Evolutionary conservation across 2,888 invertebrate species (phyloP).

Genomic region (Mylabris sibirica): DNA sequence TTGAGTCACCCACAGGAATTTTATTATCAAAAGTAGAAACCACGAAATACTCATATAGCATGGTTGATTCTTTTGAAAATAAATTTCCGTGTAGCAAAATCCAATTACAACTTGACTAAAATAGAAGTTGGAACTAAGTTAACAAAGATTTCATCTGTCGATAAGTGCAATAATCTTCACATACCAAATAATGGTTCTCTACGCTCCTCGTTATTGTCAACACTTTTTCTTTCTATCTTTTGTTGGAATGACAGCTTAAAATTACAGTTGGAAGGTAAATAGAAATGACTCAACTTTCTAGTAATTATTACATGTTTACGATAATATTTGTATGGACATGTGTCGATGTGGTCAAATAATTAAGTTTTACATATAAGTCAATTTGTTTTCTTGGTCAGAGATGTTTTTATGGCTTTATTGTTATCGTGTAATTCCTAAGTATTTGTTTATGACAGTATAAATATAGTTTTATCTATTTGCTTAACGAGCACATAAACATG

Average conservation of each 20-base stretch:
- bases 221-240: constrained; percentile 22
- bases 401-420: not conserved
- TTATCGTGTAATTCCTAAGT: not conserved
- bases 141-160: constrained; percentile 33
- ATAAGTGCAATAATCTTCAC: constrained; percentile 36
- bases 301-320: constrained; percentile 23
- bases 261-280: constrained; percentile 9
- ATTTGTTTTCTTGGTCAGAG: not conserved
- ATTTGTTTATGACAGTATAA: not conserved
- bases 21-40: constrained; percentile 29
- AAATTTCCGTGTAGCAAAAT: constrained; percentile 35
- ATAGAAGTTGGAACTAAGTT: constrained; percentile 33
- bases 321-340: not conserved
- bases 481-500: not conserved
- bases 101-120: constrained; percentile 37
- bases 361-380: not conserved
- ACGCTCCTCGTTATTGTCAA: constrained; percentile 44
- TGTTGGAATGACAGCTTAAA: constrained; percentile 30
- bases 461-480: not conserved
- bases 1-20: constrained; percentile 32
- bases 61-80: constrained; percentile 33
- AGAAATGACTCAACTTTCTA: constrained; percentile 13
- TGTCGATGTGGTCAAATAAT: not conserved
- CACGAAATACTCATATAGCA: constrained; percentile 25
- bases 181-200: constrained; percentile 43